Evolutionary conservation across 2,797 vertebrate species (phyloP).

Genomic region (Chrosomus eos): DNA sequence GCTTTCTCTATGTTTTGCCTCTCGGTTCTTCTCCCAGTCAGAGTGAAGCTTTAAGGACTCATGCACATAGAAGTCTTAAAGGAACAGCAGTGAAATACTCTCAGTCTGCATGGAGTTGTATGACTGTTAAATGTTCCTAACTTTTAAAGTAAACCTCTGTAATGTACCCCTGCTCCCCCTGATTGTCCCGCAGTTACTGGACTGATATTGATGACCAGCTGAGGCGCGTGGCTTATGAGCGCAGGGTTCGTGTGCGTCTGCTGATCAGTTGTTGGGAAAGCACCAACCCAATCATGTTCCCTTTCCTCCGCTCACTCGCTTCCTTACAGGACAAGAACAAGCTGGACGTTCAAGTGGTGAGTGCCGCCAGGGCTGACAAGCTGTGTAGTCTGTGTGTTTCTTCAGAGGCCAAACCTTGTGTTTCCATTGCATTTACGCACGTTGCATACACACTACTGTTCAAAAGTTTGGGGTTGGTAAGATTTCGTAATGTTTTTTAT

Average conservation of each 20-base stretch:
- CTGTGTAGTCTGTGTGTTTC: neutral
- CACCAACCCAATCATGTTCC: slow-evolving; percentile 79
- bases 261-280: slow-evolving; percentile 87
- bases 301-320: slow-evolving; percentile 88
- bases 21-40: neutral
- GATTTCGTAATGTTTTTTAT: neutral
- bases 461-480: neutral
- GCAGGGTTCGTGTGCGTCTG: slow-evolving; percentile 76
- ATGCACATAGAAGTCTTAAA: neutral
- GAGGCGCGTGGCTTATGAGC: slow-evolving; percentile 80
- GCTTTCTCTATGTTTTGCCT: neutral
- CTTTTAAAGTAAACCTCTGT: neutral
- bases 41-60: neutral
- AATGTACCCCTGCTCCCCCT: neutral
- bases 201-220: slow-evolving; percentile 83
- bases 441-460: neutral
- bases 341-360: slow-evolving; percentile 87
- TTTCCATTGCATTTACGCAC: neutral
- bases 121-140: neutral
- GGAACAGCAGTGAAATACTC: neutral
- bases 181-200: slow-evolving; percentile 84
- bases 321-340: slow-evolving; percentile 76
- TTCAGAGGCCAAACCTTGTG: neutral
- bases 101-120: neutral
- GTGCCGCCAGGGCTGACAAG: slow-evolving; percentile 46